Evolutionary conservation across 2,797 vertebrate species (phyloP).

Genomic region (Nyctalus aviator): DNA sequence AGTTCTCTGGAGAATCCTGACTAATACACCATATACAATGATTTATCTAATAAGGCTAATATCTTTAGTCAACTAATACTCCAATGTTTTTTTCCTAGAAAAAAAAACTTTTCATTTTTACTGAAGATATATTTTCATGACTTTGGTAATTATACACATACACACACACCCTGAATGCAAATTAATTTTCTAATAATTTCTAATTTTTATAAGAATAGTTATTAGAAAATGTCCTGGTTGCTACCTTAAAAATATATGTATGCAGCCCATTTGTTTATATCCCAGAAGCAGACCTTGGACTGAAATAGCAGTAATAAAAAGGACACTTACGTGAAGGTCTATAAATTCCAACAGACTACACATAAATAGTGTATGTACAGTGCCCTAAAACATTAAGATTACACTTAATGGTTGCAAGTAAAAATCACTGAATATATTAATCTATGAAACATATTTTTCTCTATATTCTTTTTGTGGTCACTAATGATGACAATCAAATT

Average conservation of each 20-base stretch:
- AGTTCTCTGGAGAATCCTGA: background rate
- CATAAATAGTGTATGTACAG: background rate
- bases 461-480: background rate
- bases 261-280: slow-evolving; percentile 57
- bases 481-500: background rate
- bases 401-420: slow-evolving; percentile 8
- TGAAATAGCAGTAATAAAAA: slow-evolving; percentile 57
- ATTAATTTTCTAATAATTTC: slow-evolving; percentile 48
- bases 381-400: background rate
- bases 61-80: background rate
- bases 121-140: slow-evolving; percentile 25
- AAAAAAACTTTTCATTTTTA: slow-evolving; percentile 30
- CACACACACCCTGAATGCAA: background rate
- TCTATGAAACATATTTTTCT: background rate
- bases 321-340: slow-evolving; percentile 21
- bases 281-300: slow-evolving; percentile 17
- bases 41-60: slow-evolving; percentile 22
- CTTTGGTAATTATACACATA: background rate
- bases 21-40: background rate
- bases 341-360: slow-evolving; percentile 10
- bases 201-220: background rate
- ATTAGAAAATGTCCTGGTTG: slow-evolving; percentile 7
- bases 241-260: slow-evolving; percentile 23
- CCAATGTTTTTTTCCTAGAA: background rate
- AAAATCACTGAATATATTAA: background rate